Conservation (phyloP, 2,888 invertebrate genomes). For the Lasioglossum pauxillum region DNA sequence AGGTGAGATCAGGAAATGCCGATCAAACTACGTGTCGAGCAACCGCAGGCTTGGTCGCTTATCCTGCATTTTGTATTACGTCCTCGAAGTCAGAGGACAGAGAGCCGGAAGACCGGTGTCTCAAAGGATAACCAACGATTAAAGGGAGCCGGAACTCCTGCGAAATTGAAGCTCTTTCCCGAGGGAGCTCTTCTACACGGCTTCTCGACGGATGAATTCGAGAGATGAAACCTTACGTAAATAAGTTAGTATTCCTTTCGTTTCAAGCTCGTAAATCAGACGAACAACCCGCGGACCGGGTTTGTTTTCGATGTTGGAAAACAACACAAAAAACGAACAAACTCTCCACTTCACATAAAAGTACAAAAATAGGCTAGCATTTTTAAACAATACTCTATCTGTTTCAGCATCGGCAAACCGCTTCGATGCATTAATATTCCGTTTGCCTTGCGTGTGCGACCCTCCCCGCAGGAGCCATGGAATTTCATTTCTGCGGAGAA, state of each 20-base stretch:
- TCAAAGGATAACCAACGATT: conserved; percentile 17
- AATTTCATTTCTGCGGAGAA: not conserved
- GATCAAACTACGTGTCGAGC: not conserved
- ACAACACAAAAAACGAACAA: not conserved
- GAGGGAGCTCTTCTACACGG: not conserved
- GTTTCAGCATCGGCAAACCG: no score
- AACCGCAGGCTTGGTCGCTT: not conserved
- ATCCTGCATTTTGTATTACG: not conserved
- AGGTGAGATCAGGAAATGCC: not conserved
- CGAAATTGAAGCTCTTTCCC: not conserved
- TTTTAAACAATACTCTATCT: not conserved
- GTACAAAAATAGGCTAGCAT: no score
- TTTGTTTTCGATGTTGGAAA: not conserved
- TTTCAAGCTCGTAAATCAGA: conserved; percentile 7
- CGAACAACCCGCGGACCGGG: not conserved
- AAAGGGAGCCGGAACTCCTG: not conserved
- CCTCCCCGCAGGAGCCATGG: not conserved
- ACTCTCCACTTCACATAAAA: not conserved
- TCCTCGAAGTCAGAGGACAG: not conserved
- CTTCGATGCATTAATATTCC: not conserved
- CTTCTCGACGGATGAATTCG: not conserved
- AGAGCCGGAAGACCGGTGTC: no score
- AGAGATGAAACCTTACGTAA: not conserved
- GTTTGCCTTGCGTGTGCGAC: not conserved
- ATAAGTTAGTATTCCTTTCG: conserved; percentile 18